Base-by-base conservation (phyloP, 2,888 invertebrate species). In the Bombylius discolor region DNA sequence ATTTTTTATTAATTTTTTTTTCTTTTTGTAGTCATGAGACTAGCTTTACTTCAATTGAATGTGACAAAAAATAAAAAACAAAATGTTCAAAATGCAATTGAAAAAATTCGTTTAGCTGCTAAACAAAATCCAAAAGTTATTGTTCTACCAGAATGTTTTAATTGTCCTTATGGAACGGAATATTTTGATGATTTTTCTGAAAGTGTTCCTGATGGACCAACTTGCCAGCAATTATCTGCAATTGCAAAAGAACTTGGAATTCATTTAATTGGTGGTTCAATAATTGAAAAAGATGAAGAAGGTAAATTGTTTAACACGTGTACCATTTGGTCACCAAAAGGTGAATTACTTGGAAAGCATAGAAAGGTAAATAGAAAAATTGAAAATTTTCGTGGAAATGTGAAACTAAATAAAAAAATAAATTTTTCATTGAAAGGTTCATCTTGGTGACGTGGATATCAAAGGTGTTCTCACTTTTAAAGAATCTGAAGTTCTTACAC, bases 361-460 rank as follows among this genome's bases (percentile, higher is more conserved):
- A 80, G 94, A 59, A 97, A 97, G 80, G 87, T 87, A 67, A 36
- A 36, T 7, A 4, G 34, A 4, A 36, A 7, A 5, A 36, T 36
- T 36, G 1, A 36, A 1, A 11, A 42, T 11, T 11, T 11, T 11
- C 3, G 3, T 11, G 39, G 11, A 11, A 42, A 42, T 42, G 1
- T 42, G 8, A 4, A 42, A 42, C 11, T 42, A 11, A 4, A 8
- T 23, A 23, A 42, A 2, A 42, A 5, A 11, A 42, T 42, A 36
- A 8, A 8, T 36, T 44, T 13, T 11, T 45, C 8, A 4, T 45
- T 45, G 8, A 14, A n/a, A 88, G 87, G 79, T 94, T 70, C 97
- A 97, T 73, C 78, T 97, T 50, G 97, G 97, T 73, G 96, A 98
- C 73, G 95, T 98, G 64, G 89, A 96, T 70, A 87, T 98, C 53